These are phyloP conservation scores for Falco cherrug DNA, from an alignment of 2,797 vertebrate species.

Conservation along the genomic window DNA sequence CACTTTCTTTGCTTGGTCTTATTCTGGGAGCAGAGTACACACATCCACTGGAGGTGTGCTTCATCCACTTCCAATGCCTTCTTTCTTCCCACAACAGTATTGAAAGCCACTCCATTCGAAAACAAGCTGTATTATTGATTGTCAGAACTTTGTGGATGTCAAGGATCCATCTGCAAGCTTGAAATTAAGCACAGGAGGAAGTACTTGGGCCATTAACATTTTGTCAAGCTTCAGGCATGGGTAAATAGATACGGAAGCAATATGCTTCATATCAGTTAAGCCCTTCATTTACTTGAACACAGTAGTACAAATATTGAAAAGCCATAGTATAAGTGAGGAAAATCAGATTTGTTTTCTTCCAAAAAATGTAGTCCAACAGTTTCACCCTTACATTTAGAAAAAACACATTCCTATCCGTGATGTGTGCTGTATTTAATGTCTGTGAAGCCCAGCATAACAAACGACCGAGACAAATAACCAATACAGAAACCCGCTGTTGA, in stretches of 20 bases:
- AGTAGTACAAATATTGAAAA: neutral
- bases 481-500: neutral
- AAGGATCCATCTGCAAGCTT: neutral
- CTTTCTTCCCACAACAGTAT: neutral
- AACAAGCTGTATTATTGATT: neutral
- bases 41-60: neutral
- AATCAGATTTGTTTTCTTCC: neutral
- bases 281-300: neutral
- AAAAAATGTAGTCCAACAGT: neutral
- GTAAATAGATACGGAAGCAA: neutral
- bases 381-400: neutral
- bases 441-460: neutral
- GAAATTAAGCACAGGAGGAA: neutral
- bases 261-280: rapidly evolving
- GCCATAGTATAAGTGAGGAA: neutral
- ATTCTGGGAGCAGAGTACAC: neutral
- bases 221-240: neutral
- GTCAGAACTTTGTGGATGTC: neutral
- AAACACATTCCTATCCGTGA: neutral
- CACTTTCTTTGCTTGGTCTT: neutral
- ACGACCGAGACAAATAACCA: neutral
- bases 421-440: neutral
- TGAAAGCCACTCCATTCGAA: neutral
- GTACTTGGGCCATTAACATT: neutral
- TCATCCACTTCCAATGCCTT: neutral